Evolutionary conservation across 2,797 vertebrate species (phyloP).

Genomic region (Rousettus madagascariensis): DNA sequence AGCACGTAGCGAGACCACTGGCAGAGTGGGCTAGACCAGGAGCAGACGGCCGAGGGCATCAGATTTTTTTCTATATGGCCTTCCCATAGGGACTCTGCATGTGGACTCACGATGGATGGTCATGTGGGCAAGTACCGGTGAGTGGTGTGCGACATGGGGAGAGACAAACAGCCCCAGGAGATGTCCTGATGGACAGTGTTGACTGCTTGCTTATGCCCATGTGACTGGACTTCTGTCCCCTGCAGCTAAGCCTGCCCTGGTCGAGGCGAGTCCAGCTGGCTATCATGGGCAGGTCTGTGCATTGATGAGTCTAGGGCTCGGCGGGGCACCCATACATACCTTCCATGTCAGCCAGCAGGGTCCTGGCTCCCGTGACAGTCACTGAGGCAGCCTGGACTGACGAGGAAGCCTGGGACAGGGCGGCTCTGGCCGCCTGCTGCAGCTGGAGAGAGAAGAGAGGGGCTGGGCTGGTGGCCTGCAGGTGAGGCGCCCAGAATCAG

Average conservation of each 20-base stretch:
- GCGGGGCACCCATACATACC: conserved; percentile 84
- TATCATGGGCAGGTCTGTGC: rapidly evolving
- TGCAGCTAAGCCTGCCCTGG: neutral
- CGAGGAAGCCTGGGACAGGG: conserved; percentile 81
- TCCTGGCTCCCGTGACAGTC: conserved; percentile 82
- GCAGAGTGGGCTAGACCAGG: neutral
- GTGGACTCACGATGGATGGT: neutral
- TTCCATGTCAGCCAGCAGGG: conserved; percentile 86
- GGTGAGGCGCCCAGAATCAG: neutral
- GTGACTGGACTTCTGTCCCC: neutral
- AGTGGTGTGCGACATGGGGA: neutral
- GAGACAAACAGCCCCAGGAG: neutral
- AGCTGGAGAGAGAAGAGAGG: conserved; percentile 82
- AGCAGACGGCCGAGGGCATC: neutral
- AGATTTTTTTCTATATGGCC: neutral
- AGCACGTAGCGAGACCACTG: neutral
- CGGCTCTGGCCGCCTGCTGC: conserved; percentile 73
- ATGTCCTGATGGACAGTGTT: neutral
- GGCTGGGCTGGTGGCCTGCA: neutral
- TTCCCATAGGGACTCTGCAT: neutral
- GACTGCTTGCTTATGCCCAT: neutral
- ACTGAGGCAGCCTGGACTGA: conserved; percentile 87
- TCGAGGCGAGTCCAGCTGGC: rapidly evolving
- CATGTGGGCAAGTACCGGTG: neutral
- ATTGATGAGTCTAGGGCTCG: neutral